Percentiles rank a stretch among this genome's conserved stretches.
phyloP scores from a whole-genome alignment of 2,888 invertebrate genomes.

The Trichopoda pennipes region DNA sequence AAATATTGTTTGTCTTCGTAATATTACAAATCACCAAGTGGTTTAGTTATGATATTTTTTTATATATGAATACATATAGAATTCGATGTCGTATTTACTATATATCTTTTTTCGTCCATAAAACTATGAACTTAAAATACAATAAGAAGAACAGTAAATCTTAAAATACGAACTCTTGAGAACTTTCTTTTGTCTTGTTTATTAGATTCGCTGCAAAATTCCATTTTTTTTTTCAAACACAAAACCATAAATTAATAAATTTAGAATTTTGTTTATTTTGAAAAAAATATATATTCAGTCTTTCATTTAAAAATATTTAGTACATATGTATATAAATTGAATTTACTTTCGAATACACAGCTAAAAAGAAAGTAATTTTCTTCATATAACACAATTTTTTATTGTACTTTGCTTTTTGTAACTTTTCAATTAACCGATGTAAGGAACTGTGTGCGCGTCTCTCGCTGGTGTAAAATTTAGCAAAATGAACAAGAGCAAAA shows the following conservation, averaged over 20 bases:
- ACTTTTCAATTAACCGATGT: too few relatives aligned
- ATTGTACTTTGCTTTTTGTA: too few relatives aligned
- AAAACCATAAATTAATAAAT: conserved; percentile 26
- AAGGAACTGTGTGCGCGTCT: too few relatives aligned
- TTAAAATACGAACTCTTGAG: neutral
- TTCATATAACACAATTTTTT: too few relatives aligned
- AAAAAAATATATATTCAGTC: neutral
- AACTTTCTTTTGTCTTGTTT: neutral
- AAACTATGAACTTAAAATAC: neutral
- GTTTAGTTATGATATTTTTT: conserved; percentile 55
- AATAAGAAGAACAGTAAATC: neutral
- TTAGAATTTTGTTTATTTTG: conserved; percentile 13
- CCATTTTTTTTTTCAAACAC: conserved; percentile 1
- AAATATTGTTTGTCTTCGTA: conserved; percentile 48
- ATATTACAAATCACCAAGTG: conserved; percentile 59
- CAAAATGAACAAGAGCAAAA: too few relatives aligned
- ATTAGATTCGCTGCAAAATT: neutral
- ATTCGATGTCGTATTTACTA: conserved; percentile 3
- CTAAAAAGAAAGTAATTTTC: too few relatives aligned
- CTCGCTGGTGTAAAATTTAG: too few relatives aligned
- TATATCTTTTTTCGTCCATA: conserved; percentile 7
- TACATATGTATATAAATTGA: too few relatives aligned
- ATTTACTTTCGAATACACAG: too few relatives aligned
- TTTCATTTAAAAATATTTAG: neutral
- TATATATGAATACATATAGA: conserved; percentile 30